These are phyloP conservation scores for Protobothrops flavoviridis DNA, from an alignment of 2,113 vertebrate species.

Conservation along the genomic window DNA sequence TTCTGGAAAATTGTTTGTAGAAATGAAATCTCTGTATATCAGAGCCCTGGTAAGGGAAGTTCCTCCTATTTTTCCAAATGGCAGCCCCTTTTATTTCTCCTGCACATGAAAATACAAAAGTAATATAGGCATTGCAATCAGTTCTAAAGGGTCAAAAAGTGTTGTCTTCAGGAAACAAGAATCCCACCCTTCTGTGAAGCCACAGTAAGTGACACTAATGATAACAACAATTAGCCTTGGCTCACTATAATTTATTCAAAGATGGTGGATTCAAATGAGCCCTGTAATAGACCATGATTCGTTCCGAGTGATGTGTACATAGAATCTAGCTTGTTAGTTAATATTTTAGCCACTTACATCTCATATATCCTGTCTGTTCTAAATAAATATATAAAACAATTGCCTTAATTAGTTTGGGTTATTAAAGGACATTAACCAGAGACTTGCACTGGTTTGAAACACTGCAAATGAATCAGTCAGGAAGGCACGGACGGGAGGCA, in stretches of 20 bases:
- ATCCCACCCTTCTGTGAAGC: neutral
- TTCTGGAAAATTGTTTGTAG: neutral
- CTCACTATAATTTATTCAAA: neutral
- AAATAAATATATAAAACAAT: constrained; percentile 11
- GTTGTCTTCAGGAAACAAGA: neutral
- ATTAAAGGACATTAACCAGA: constrained; percentile 12
- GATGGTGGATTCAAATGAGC: neutral
- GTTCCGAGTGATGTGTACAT: neutral
- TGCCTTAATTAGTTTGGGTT: neutral
- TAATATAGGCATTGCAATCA: neutral
- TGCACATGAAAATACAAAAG: neutral
- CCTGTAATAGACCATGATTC: neutral
- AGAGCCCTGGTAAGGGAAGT: neutral
- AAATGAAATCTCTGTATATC: neutral
- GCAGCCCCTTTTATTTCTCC: neutral
- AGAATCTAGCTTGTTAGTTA: neutral
- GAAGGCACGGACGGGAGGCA: neutral
- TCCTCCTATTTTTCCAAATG: neutral
- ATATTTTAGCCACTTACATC: neutral
- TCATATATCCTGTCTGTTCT: neutral
- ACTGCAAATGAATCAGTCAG: neutral
- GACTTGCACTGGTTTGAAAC: neutral
- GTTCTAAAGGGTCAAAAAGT: neutral
- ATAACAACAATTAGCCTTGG: neutral
- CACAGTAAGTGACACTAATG: neutral